These are phyloP conservation scores for Apostichopus californicus DNA, from an alignment of 35 echinoderm and acorn worm species.

Conservation along the genomic window DNA sequence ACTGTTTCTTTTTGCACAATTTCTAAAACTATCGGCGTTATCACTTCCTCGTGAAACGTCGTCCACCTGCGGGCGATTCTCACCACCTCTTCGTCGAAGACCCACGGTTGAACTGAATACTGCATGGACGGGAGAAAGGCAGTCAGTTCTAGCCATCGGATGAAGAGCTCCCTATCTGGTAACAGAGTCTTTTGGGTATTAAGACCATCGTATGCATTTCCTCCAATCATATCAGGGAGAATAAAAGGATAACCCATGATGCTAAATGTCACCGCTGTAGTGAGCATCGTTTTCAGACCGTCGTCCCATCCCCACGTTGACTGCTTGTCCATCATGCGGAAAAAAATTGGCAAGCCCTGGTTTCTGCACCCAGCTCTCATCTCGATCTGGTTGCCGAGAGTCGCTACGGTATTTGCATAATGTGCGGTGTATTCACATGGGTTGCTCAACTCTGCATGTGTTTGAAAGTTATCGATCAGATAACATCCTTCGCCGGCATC, in stretches of 20 bases:
- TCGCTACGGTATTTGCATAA: slow-evolving; percentile 51
- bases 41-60: slow-evolving; percentile 65
- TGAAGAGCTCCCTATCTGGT: slow-evolving; percentile 78
- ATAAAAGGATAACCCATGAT: slow-evolving; percentile 79
- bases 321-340: slow-evolving; percentile 70
- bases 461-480: slow-evolving; percentile 46
- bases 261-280: slow-evolving; percentile 67
- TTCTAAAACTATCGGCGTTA: slow-evolving; percentile 62
- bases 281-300: slow-evolving; percentile 72
- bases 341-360: slow-evolving; percentile 62
- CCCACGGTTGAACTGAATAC: slow-evolving; percentile 74
- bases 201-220: slow-evolving; percentile 58
- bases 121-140: slow-evolving; percentile 86
- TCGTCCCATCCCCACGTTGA: slow-evolving; percentile 68
- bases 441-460: slow-evolving; percentile 46
- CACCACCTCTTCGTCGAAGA: slow-evolving; percentile 62
- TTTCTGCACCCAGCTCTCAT: slow-evolving; percentile 64
- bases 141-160: slow-evolving; percentile 74
- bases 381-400: slow-evolving; percentile 55
- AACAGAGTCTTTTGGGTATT: slow-evolving; percentile 4
- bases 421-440: slow-evolving; percentile 71
- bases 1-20: slow-evolving; percentile 62
- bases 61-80: slow-evolving; percentile 67
- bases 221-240: slow-evolving; percentile 85
- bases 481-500: slow-evolving; percentile 73